Conservation (phyloP, 2,113 vertebrate genomes). For the Megaceryle torquata region DNA sequence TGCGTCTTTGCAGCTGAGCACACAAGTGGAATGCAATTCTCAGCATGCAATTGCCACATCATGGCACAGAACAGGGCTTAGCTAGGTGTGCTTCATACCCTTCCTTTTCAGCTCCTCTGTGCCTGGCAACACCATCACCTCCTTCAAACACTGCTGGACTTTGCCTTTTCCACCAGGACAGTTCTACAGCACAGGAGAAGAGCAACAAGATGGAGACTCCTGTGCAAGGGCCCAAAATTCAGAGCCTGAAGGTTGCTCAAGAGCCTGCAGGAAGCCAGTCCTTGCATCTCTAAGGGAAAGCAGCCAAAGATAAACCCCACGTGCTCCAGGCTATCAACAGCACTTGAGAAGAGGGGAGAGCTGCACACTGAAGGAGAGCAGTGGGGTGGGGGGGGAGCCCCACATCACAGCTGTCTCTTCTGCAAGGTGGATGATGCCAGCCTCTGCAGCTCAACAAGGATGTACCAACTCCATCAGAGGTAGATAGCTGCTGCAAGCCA, state of each 20-base stretch:
- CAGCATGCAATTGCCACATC: not conserved
- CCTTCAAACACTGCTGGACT: not conserved
- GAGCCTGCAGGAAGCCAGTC: not conserved
- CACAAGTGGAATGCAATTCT: not conserved
- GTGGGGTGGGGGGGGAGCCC: not conserved
- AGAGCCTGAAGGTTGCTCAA: not conserved
- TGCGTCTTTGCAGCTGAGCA: not conserved
- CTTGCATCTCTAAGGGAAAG: not conserved
- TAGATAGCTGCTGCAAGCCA: not conserved
- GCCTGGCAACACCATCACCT: not conserved
- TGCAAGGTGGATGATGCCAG: not conserved
- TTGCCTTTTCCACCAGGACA: not conserved
- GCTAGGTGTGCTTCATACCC: not conserved
- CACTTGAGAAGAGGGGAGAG: not conserved
- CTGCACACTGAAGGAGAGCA: not conserved
- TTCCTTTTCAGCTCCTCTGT: not conserved
- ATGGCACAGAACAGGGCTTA: accelerated
- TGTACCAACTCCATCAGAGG: not conserved
- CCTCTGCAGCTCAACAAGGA: not conserved
- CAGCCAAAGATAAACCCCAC: not conserved
- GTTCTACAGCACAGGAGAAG: accelerated
- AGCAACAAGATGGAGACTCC: accelerated
- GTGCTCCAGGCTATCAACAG: not conserved
- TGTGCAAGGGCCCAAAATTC: not conserved
- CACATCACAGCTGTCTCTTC: not conserved